Evolutionary conservation across 2,888 invertebrate genomes (phyloP), one percentile per base, ranked within the genome.

Genomic region (Caenorhabditis angaria): DNA sequence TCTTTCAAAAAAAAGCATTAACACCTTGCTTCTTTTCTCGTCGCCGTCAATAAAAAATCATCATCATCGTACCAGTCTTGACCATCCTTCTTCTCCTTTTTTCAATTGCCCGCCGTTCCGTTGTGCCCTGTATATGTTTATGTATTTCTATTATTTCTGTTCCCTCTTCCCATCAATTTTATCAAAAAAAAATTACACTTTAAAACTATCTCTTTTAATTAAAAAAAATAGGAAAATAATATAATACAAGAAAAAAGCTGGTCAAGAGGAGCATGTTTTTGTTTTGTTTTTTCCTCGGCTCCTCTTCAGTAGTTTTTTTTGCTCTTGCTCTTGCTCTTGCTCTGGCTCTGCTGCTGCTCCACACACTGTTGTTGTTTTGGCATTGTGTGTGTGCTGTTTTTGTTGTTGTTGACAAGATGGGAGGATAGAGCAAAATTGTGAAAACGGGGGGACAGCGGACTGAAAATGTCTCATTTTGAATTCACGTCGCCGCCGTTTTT

Each of bases 361-460:
- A n/a, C n/a, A n/a, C n/a, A n/a, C 41, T 70, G 70, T 70, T 70
- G 70, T 70, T 70, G 70, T 70, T 70, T 70, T 70, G 65, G 47
- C 65, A 70, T 61, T 28, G 61, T 65, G 65, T 70, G 61, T 65
- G 70, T 65, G 63, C 64, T 32, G 41, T 41, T 41, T 12, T 41
- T 41, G 41, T 70, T 70, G 64, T 70, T 65, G 69, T 41, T 41
- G 41, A 41, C 41, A 41, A 14, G 14, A 41, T 41, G 32, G 6
- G 41, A 41, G n/a, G n/a, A n/a, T n/a, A n/a, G n/a, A n/a, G n/a
- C n/a, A n/a, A 41, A 41, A 41, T 41, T 41, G 10, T 41, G 41
- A 41, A 41, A 2, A 14, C 41, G 41, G 18, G 10, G 41, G 14
- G n/a, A n/a, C n/a, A n/a, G 18, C 41, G 18, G 41, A 41, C 41